Conservation (phyloP, 2,113 vertebrate genomes). For the Meriones unguiculatus region DNA sequence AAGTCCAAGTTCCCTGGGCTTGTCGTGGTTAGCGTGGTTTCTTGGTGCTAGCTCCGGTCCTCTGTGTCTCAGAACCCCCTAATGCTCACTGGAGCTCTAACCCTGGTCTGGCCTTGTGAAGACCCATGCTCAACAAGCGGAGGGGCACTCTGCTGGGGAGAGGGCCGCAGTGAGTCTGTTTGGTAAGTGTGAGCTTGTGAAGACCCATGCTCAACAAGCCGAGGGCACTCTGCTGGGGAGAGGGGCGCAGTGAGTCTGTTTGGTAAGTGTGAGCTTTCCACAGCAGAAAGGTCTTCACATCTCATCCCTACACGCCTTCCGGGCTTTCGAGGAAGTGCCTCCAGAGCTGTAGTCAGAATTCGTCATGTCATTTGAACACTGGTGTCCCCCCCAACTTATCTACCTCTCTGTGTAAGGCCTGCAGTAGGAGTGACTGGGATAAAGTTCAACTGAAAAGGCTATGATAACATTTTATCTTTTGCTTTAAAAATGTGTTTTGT, state of each 20-base stretch:
- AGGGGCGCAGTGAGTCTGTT: not conserved
- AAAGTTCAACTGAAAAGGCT: slow-evolving; percentile 74
- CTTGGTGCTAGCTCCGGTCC: not conserved
- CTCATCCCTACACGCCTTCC: not conserved
- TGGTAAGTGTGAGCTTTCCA: not conserved
- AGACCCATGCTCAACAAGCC: not conserved
- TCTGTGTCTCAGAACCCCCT: not conserved
- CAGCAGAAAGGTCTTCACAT: not conserved
- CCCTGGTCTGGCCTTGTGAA: not conserved
- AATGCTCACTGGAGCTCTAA: not conserved
- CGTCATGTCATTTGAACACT: slow-evolving; percentile 47
- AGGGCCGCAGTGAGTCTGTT: not conserved
- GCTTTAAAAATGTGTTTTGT: slow-evolving; percentile 71
- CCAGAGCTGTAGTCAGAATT: slow-evolving; percentile 13
- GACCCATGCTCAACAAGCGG: not conserved
- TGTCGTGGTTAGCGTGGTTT: not conserved
- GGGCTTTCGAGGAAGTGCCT: slow-evolving; percentile 7
- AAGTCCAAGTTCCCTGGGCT: not conserved
- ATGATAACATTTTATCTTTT: slow-evolving; percentile 17
- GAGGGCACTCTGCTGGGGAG: not conserved
- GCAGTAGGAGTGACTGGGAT: slow-evolving; percentile 75
- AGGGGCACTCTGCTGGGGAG: not conserved
- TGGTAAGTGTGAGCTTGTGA: no score
- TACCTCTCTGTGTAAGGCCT: slow-evolving; percentile 86
- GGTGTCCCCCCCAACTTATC: slow-evolving; percentile 78